Evolutionary conservation across 2,113 vertebrate genomes (phyloP), one percentile per base, ranked within the genome.

Genomic region (Regulus satrapa): DNA sequence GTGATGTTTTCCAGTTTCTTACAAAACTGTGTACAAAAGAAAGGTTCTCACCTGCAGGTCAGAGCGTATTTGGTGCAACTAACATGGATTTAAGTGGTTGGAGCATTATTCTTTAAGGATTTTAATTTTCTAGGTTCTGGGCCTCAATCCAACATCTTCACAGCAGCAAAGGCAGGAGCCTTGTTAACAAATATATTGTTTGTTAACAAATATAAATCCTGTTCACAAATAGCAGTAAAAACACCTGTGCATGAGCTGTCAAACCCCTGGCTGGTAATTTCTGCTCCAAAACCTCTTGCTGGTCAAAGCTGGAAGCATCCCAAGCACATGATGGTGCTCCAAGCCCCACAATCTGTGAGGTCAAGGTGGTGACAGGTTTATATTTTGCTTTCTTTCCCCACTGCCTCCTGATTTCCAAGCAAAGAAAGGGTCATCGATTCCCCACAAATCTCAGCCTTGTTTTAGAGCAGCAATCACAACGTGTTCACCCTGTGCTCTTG

Each of bases 401-500:
- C 0, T 48, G 36, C 52, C 25, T 59, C 56, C 31, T 71, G 34
- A 51, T 21, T 76, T 72, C 40, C 59, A 84, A 81, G 9, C 68
- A 84, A 64, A 61, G 12, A 41, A 56, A 78, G 45, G 45, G 19
- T 43, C 62, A 72, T 36, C 0, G 1, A 32, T 41, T 79, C 45
- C 67, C 46, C 72, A 32, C 63, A 58, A 13, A 77, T 46, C 72
- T 81, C 59, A 58, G 72, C 72, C 73, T 36, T 56, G 19, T 25
- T 93, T 62, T 18, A 74, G 46, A 31, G 11, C 51, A 74, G 64
- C 28, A 67, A 2, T 32, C 62, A 72, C 1, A 0, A 31, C 3
- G 34, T 51, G 18, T 28, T 52, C 0, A 0, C 32, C 23, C 17
- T 49, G 52, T 6, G 3, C 6, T 14, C 45, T 38, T n/a, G 49